Evolutionary conservation across 2,113 vertebrate genomes (phyloP), one percentile per base, ranked within the genome.

Genomic region (Sinocyclocheilus anophthalmus): DNA sequence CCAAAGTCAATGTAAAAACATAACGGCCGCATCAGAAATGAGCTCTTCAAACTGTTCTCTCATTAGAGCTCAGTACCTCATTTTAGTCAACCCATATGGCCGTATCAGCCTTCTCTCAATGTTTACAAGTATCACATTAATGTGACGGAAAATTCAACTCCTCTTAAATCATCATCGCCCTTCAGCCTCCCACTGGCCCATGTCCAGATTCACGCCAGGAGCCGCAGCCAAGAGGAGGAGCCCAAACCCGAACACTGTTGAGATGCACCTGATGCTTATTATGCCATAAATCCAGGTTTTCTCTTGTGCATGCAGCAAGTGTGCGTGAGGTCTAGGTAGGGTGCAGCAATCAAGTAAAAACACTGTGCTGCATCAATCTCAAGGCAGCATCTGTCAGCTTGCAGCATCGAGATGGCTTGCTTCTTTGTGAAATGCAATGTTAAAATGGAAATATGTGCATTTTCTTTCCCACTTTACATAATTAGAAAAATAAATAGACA

Each of bases 41-140:
- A 76, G 50, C 45, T 18, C n/a, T 48, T 53, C 75, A 73, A n/a
- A 73, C 42, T 3, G 1, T 48, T 75, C 72, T 75, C 39, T 53
- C 75, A 76, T 76, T 50, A 76, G 42, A 76, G 75, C 75, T 76
- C 72, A 20, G 69, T 4, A 33, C 33, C 18, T 72, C 72, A 75
- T 75, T 13, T 24, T 22, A 50, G 73, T 76, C 45, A 48, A 16
- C 5, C n/a, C 24, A 42, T 42, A 42, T 9, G 42, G 42, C 42
- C 42, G 42, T 72, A 39, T 39, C 69, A 76, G 72, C 22, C 72
- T 24, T 50, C 10, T 50, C 45, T 76, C 75, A 9, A 16, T 53
- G n/a, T 76, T 18, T 76, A 50, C 75, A 53, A 76, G 75, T 50
- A 12, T 50, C 45, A 76, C 14, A 53, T 53, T 76, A 76, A 50